Conservation (phyloP, 2,888 invertebrate genomes). For the Copidosoma aretas region DNA sequence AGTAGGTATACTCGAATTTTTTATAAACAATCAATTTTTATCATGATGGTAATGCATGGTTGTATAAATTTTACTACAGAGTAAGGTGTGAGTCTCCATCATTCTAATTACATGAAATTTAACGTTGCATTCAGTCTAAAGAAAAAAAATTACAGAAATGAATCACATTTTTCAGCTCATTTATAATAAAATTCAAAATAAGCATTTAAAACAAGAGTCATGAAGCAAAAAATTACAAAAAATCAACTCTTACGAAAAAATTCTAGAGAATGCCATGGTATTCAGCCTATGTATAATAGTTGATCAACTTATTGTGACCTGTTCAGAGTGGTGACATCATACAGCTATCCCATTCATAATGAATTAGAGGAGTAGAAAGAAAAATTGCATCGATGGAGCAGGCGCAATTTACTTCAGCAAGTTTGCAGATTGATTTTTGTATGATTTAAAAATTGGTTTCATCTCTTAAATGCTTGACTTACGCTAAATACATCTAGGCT, state of each 20-base stretch:
- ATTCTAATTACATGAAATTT: conserved; percentile 29
- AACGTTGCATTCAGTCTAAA: conserved; percentile 22
- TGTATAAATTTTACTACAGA: no score
- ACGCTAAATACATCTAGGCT: not conserved
- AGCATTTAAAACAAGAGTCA: no score
- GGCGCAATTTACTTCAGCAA: no score
- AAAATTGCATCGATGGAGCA: conserved; percentile 5
- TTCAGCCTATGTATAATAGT: conserved; percentile 41
- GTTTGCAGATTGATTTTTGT: no score
- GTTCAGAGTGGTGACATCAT: conserved; percentile 59
- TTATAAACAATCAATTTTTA: no score
- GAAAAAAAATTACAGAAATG: conserved; percentile 5
- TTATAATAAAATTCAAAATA: conserved; percentile 37
- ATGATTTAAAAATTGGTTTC: no score
- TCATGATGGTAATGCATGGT: conserved; percentile 33
- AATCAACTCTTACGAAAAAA: conserved; percentile 1
- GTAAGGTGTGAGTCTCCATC: conserved; percentile 34
- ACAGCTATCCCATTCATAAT: conserved; percentile 47
- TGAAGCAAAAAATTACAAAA: conserved; percentile 33
- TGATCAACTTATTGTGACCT: conserved; percentile 53
- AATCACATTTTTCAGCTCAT: conserved; percentile 26
- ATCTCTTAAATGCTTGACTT: no score
- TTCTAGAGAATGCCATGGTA: conserved; percentile 33
- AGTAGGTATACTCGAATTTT: no score
- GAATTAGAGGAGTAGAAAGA: conserved; percentile 20